Evolutionary conservation across 2,888 invertebrate species (phyloP), one percentile per base, ranked within the genome.

Genomic region (Theretra japonica): DNA sequence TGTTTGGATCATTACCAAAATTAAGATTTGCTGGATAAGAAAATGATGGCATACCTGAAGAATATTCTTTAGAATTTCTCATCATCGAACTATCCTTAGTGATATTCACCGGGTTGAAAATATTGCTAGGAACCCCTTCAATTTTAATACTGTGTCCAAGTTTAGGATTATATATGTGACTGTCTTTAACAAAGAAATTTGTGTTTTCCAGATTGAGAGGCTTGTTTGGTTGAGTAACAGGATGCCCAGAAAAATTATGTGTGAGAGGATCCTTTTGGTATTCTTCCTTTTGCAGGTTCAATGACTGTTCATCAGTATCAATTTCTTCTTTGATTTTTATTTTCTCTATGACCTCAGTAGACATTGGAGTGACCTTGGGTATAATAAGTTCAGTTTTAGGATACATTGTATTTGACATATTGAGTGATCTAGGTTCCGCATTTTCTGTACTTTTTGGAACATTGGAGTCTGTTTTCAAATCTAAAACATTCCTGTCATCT

Each of bases 331-430:
- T 95, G 60, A 95, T 94, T 83, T 94, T 95, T 70, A 95, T 90
- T 80, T 94, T 94, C 69, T 95, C 94, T 74, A 94, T 88, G 62
- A 86, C 75, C 74, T 95, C 95, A 76, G 94, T 92, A 71, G 92
- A 93, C 92, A 95, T 94, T 21, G 95, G 94, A 58, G 94, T 93
- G 70, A 95, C 94, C 88, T 95, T 95, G 48, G 96, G 96, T 82
- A 96, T 95, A 76, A 95, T 95, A 74, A 96, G 91, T 87, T 96
- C 96, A 58, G 96, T 95, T 92, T 96, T 96, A 74, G 95, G 90
- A 83, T 90, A 94, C 77, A 91, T 84, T 73, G 86, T 76, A 80
- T 82, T 85, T 75, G 83, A 86, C 70, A 88, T 80, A 74, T 86
- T 73, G 53, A 86, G 83, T 41, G 90, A 83, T 82, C 91, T 87